These are phyloP conservation scores for Cyprinus carpio DNA, from an alignment of 2,113 vertebrate genomes.

Conservation along the genomic window DNA sequence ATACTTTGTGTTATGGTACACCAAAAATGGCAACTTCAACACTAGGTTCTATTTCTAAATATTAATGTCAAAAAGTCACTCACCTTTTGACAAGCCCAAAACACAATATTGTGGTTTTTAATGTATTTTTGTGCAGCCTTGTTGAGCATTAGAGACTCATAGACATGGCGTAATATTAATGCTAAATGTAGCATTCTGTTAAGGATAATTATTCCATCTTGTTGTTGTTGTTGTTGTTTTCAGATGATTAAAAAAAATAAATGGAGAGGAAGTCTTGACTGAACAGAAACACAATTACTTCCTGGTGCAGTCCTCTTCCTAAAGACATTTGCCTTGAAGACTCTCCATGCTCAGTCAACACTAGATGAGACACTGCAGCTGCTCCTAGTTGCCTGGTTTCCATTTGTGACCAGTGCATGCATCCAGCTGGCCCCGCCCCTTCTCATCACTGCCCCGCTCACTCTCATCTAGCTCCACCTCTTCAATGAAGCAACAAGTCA, in stretches of 20 bases:
- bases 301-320: conserved; percentile 10
- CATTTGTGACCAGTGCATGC: not conserved
- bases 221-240: not conserved
- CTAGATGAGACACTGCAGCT: not conserved
- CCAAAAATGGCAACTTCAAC: not conserved
- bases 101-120: not conserved
- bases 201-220: not conserved
- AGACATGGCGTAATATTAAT: not conserved
- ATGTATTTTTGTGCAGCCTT: not conserved
- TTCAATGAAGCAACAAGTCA: conserved; percentile 32
- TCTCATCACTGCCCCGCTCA: conserved; percentile 3
- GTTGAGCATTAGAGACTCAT: not conserved
- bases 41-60: not conserved
- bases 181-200: not conserved
- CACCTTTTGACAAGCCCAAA: too few relatives aligned
- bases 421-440: not conserved
- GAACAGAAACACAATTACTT: not conserved
- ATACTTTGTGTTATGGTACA: not conserved
- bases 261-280: conserved; percentile 21
- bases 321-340: conserved; percentile 32
- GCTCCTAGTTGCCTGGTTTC: not conserved
- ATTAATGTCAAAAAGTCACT: too few relatives aligned
- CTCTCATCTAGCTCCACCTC: conserved; percentile 28
- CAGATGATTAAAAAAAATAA: conserved; percentile 31
- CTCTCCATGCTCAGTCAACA: not conserved